Conservation (phyloP, 2,888 invertebrate species). For the Tiliacea aurago region DNA sequence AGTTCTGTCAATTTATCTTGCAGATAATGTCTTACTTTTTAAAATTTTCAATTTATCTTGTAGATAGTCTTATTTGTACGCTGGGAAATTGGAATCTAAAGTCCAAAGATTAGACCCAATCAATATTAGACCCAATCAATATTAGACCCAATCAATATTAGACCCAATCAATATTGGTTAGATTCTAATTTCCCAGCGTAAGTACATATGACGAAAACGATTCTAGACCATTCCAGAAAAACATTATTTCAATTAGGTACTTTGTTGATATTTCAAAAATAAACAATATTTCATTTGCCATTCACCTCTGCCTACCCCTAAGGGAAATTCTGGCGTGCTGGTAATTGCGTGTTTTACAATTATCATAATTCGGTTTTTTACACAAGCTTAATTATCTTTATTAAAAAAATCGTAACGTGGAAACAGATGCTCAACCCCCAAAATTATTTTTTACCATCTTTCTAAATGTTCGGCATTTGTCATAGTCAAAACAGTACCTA, state of each 20-base stretch:
- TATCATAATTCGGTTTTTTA: background rate
- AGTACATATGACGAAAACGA: too few relatives aligned
- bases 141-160: too few relatives aligned
- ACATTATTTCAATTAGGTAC: background rate
- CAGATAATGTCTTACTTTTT: background rate
- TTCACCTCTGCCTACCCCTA: background rate
- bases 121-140: too few relatives aligned
- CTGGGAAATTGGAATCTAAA: background rate
- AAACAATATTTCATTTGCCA: background rate
- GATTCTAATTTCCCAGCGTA: too few relatives aligned
- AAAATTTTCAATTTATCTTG: background rate
- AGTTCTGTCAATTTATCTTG: conserved; percentile 9
- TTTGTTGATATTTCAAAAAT: background rate
- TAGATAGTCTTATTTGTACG: background rate
- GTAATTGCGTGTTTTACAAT: background rate
- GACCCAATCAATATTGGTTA: too few relatives aligned
- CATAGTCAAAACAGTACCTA: conserved; percentile 35
- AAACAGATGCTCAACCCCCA: conserved; percentile 15
- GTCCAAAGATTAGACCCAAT: too few relatives aligned
- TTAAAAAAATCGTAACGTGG: background rate
- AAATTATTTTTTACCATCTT: conserved; percentile 12
- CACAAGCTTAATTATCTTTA: background rate
- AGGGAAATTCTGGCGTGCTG: background rate
- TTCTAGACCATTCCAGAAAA: background rate
- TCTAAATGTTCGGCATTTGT: conserved; percentile 34